phyloP scores from a whole-genome alignment of 1,140 invertebrate genomes.

The Conus ventricosus region DNA sequence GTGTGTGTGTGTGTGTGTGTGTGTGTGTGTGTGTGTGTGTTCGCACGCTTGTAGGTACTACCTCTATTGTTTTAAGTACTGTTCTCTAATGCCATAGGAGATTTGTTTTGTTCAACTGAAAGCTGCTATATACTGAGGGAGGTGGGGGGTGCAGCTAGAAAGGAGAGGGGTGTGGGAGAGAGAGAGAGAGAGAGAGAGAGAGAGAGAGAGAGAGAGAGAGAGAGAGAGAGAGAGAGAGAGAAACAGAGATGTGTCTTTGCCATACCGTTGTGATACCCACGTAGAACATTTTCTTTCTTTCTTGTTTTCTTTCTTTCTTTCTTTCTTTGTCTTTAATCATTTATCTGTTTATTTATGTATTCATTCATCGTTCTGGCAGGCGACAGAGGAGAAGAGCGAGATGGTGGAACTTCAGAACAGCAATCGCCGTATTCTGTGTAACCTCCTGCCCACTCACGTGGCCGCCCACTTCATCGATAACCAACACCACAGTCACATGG shows the following conservation, averaged over 20 bases:
- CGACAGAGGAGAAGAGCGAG: slow-evolving; percentile 83
- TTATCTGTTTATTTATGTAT: too few species aligned
- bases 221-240: neutral
- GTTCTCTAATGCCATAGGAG: too few species aligned
- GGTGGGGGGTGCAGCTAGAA: neutral
- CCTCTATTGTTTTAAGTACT: too few species aligned
- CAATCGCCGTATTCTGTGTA: slow-evolving; percentile 86
- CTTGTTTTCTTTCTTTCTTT: neutral
- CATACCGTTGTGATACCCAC: too few species aligned
- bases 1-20: too few species aligned
- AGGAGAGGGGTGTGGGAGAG: neutral
- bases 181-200: neutral
- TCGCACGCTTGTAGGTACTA: too few species aligned
- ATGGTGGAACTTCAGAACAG: slow-evolving; percentile 72
- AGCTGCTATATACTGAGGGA: neutral
- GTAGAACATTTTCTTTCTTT: neutral
- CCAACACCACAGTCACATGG: slow-evolving; percentile 61
- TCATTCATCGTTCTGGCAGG: slow-evolving; percentile 72
- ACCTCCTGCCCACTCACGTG: slow-evolving; percentile 93
- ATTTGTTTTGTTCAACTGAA: too few species aligned
- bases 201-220: neutral
- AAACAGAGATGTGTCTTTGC: neutral
- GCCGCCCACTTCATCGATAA: slow-evolving; percentile 89
- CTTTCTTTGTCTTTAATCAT: too few species aligned
- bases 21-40: too few species aligned